Base-by-base conservation (phyloP, 2,888 invertebrate genomes). In the Hedychridium roseum region DNA sequence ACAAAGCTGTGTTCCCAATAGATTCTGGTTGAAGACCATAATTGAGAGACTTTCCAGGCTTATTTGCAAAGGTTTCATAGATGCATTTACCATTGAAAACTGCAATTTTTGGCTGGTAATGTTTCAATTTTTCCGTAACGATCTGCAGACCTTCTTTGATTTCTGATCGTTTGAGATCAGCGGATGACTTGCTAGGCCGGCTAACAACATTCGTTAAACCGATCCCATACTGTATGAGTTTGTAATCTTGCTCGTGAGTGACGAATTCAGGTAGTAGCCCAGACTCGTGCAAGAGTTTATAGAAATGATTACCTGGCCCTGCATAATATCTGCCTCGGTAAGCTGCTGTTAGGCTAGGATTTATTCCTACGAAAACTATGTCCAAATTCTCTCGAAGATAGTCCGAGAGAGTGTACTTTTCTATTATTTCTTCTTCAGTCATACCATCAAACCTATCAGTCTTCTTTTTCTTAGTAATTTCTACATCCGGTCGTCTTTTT, bases 11-110 rank as follows among this genome's bases (percentile, higher is more conserved):
- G 0, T 73, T 55, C 0, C 62, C 73, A 9, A 76, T 60, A 9
- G 50, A 37, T 28, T 68, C 66, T 2, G 64, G 57, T 52, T 79
- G 79, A 2, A 79, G 51, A 6, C 79, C 79, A 52, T 78, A 78
- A 11, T 64, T 37, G 46, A 78, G 76, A 3, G 58, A 45, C 35
- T 70, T 69, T 12, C 41, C 48, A 0, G 45, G 59, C 42, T 70
- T 68, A 15, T 68, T 58, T 2, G 66, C 70, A 43, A 71, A 79
- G 3, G 73, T 70, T 38, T 77, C 74, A 31, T 75, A 79, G 9
- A 79, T 79, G 27, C 78, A 76, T 51, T 77, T 78, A 0, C 79
- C 79, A 55, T 78, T 78, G 20, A 79, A 79, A 4, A 78, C 66
- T 1, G 75, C 78, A 11, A 79, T 61, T 52, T 68, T 78, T 2